Evolutionary conservation across 2,888 invertebrate genomes (phyloP).

Genomic region (Xanthorhoe designata): DNA sequence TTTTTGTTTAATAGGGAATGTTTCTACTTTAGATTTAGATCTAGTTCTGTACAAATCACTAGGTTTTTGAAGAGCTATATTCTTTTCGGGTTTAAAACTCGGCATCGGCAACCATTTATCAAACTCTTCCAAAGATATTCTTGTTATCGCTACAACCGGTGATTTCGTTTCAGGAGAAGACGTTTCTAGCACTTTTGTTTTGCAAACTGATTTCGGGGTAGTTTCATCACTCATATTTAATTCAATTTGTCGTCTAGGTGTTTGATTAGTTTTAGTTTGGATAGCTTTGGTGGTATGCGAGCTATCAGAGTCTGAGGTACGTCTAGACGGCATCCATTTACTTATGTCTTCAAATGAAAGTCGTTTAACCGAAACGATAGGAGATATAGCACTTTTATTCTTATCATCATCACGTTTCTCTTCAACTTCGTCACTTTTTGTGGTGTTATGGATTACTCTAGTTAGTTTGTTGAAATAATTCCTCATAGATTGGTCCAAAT

Average conservation of each 20-base stretch:
- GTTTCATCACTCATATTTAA: not conserved
- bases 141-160: not conserved
- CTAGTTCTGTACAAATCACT: constrained; percentile 13
- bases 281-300: not conserved
- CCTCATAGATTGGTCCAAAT: constrained; percentile 54
- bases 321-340: constrained; percentile 39
- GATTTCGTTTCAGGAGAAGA: constrained; percentile 10
- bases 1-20: constrained; percentile 1
- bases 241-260: not conserved
- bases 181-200: not conserved
- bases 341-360: constrained; percentile 54
- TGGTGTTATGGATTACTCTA: constrained; percentile 45
- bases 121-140: constrained; percentile 27
- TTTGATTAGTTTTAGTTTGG: not conserved
- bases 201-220: constrained; percentile 6
- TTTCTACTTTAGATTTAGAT: constrained; percentile 12
- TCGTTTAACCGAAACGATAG: constrained; percentile 49
- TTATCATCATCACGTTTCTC: constrained; percentile 4
- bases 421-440: constrained; percentile 29
- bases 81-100: not conserved
- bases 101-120: constrained; percentile 37
- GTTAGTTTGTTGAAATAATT: constrained; percentile 61
- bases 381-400: constrained; percentile 42
- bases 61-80: not conserved
- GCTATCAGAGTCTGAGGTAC: constrained; percentile 24